Base-by-base conservation (phyloP, 1,140 invertebrate species). In the Eumeta japonica region DNA sequence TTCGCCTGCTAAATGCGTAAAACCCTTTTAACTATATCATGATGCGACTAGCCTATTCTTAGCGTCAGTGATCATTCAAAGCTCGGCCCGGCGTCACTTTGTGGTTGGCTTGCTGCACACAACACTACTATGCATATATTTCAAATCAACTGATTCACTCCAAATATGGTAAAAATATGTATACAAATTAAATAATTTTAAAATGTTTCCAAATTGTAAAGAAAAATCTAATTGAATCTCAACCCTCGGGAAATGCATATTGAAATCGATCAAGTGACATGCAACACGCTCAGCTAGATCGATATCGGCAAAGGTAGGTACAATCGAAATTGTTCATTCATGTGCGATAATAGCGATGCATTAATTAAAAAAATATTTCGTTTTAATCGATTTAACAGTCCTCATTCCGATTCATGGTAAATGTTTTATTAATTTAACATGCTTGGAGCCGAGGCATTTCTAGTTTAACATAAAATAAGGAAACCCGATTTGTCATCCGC, bases 371-470 rank as follows among this genome's bases (percentile, higher is more conserved):
- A 41, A 30, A 45, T 34, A 39, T n/a, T 30, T 46, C 19, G 32
- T 42, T 33, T 45, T 42, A 38, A 44, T 43, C 27, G 35, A 44
- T 46, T 53, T 28, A 51, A 24, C 20, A 24, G 5, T 24, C n/a
- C n/a, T n/a, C 20, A 24, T 24, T 24, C 5, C 5, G 5, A 24
- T 7, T 24, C 31, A 57, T 57, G 54, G 48, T 58, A 57, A 58
- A 54, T 49, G 55, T 62, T 47, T 53, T 20, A 55, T 57, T 50
- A 58, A 58, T 58, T 43, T 58, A 67, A 64, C 66, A 72, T 74
- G 70, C 70, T 55, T 59, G 56, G 65, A 66, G 65, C 70, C 54
- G 55, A 74, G 64, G 65, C 70, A 57, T 62, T 52, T 62, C 61
- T 74, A 67, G 65, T 46, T 43, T 58, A 66, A 66, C 61, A 74